Percentiles rank a stretch among this genome's conserved stretches.
These are phyloP conservation scores for Aythya baeri DNA, from an alignment of 2,113 vertebrate species.

Conservation along the genomic window DNA sequence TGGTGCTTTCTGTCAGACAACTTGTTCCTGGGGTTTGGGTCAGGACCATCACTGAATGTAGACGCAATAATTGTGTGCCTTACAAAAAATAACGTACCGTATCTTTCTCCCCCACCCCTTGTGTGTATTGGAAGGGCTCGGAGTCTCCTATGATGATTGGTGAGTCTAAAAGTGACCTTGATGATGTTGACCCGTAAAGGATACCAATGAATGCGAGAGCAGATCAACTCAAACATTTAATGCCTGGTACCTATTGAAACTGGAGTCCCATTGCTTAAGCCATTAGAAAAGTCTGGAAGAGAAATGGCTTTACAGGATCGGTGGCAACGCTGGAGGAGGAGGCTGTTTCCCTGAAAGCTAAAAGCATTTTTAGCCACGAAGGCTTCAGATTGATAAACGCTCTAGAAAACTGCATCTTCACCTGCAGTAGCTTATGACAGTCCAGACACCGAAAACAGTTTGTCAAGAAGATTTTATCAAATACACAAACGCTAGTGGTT, in stretches of 20 bases:
- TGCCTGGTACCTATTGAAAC: slow-evolving; percentile 56
- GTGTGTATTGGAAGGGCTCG: slow-evolving; percentile 83
- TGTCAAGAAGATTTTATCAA: slow-evolving; percentile 73
- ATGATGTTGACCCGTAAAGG: slow-evolving; percentile 93
- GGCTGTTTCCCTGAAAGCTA: slow-evolving; percentile 11
- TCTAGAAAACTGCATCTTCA: slow-evolving; percentile 32
- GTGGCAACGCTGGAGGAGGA: slow-evolving; percentile 11
- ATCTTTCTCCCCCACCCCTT: background rate
- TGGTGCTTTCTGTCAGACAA: background rate
- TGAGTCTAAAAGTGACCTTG: slow-evolving; percentile 95
- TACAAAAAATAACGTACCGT: background rate
- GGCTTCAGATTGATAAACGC: slow-evolving; percentile 41
- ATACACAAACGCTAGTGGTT: slow-evolving; percentile 68
- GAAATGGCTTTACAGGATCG: slow-evolving; percentile 17
- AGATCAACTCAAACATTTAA: background rate
- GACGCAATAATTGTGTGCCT: background rate
- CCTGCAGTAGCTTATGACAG: slow-evolving; percentile 31
- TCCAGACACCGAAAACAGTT: slow-evolving; percentile 23
- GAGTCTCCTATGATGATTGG: slow-evolving; percentile 99
- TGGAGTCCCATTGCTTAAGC: slow-evolving; percentile 57
- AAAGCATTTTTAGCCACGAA: slow-evolving; percentile 31
- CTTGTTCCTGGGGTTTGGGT: background rate
- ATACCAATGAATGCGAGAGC: background rate
- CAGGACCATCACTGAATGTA: background rate
- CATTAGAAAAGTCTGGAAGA: slow-evolving; percentile 41